Evolutionary conservation across 2,113 vertebrate species (phyloP).

Genomic region (Nematolebias whitei): DNA sequence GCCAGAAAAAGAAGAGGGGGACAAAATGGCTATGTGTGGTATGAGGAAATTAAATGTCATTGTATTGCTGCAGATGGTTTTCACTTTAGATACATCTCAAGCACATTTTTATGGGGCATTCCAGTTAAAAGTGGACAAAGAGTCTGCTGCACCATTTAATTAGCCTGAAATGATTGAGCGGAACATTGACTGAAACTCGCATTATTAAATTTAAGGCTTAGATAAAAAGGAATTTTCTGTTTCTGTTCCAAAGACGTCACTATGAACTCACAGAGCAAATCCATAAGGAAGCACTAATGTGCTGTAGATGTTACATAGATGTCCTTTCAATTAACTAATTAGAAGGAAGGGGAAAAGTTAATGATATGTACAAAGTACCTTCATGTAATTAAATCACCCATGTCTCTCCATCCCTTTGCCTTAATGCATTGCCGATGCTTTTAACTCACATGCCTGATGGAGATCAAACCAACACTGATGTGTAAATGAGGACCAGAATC

Average conservation of each 20-base stretch:
- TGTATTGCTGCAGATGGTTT: constrained; percentile 16
- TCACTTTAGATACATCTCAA: background rate
- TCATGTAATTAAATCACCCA: constrained; percentile 50
- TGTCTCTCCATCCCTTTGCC: constrained; percentile 40
- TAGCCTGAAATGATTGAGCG: background rate
- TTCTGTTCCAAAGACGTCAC: constrained; percentile 34
- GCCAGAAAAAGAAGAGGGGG: constrained; percentile 1
- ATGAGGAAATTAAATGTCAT: constrained; percentile 38
- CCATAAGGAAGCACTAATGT: constrained; percentile 48
- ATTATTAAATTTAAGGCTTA: constrained; percentile 20
- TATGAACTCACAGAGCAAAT: constrained; percentile 35
- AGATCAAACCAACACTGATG: constrained; percentile 69
- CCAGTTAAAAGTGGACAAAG: background rate
- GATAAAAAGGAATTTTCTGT: constrained; percentile 35
- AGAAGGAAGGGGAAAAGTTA: constrained; percentile 49
- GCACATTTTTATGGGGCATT: background rate
- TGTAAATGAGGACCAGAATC: constrained; percentile 65
- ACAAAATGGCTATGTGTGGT: constrained; percentile 28
- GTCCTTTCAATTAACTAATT: constrained; percentile 72
- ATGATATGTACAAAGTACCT: constrained; percentile 52
- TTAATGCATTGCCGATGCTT: constrained; percentile 50
- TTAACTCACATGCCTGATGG: constrained; percentile 53
- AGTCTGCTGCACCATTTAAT: background rate
- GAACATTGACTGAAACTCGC: constrained; percentile 3
- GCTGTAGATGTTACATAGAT: constrained; percentile 66